Evolutionary conservation across 2,797 vertebrate species (phyloP).

Genomic region (Bucorvus abyssinicus): DNA sequence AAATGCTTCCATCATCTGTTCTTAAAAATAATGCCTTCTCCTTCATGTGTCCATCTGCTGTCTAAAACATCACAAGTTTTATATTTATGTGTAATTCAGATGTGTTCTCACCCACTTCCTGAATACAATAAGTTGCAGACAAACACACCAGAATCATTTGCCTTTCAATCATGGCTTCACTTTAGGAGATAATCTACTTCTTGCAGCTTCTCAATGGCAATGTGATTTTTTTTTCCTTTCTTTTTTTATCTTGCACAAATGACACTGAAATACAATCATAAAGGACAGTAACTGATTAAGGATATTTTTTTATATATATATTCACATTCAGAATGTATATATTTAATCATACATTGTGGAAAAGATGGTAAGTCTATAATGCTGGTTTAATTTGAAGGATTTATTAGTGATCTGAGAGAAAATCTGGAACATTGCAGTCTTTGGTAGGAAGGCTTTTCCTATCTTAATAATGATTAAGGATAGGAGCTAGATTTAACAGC

Average conservation of each 20-base stretch:
- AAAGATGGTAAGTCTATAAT: neutral
- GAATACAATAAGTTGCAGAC: neutral
- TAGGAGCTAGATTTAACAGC: neutral
- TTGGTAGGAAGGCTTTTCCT: neutral
- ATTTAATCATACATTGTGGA: neutral
- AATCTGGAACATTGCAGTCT: neutral
- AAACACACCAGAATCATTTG: neutral
- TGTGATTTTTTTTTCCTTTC: too few species aligned
- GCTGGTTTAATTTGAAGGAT: neutral
- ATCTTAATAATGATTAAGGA: neutral
- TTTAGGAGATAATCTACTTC: neutral
- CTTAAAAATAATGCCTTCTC: neutral
- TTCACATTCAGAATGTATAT: neutral
- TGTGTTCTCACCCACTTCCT: neutral
- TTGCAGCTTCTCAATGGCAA: neutral
- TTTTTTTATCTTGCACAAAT: neutral
- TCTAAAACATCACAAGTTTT: neutral
- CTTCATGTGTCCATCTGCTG: neutral
- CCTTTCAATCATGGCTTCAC: neutral
- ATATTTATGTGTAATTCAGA: neutral
- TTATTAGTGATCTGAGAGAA: neutral
- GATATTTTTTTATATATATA: too few species aligned
- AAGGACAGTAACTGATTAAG: fast-evolving
- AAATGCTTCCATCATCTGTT: neutral
- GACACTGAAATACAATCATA: neutral